These are phyloP conservation scores for Scaptomyza tumidula DNA, from an alignment of 2,888 invertebrate genomes.

Conservation along the genomic window DNA sequence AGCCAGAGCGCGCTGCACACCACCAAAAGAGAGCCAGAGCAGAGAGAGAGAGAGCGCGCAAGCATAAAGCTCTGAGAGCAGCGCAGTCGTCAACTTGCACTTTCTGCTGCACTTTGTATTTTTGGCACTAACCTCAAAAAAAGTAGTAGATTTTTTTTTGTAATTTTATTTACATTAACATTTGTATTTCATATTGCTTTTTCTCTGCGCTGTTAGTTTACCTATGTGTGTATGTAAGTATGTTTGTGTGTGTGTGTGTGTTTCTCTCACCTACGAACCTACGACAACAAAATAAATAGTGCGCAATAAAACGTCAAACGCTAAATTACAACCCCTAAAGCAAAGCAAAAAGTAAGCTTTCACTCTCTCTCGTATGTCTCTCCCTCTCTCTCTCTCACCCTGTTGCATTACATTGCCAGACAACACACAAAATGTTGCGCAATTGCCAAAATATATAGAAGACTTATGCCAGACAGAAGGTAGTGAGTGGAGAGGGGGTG, in stretches of 20 bases:
- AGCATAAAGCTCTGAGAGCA: constrained; percentile 47
- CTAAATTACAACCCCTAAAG: constrained; percentile 46
- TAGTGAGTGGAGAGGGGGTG: no score
- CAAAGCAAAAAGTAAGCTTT: constrained; percentile 17
- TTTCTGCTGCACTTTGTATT: constrained; percentile 60
- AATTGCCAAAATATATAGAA: constrained; percentile 56
- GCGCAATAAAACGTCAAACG: constrained; percentile 35
- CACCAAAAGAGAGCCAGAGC: constrained; percentile 15
- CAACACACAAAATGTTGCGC: constrained; percentile 65
- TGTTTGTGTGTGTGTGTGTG: not conserved
- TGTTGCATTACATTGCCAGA: constrained; percentile 26
- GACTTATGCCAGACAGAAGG: no score
- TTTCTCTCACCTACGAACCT: constrained; percentile 49
- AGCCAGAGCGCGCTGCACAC: constrained; percentile 24
- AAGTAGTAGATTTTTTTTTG: constrained; percentile 61
- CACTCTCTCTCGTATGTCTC: not conserved
- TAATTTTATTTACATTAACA: not conserved
- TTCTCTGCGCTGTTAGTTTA: not conserved
- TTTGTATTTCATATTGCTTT: no score
- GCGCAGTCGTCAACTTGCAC: constrained; percentile 63
- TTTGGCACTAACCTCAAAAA: constrained; percentile 41
- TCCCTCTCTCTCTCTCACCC: not conserved
- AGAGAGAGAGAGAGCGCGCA: constrained; percentile 33
- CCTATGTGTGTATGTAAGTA: not conserved
- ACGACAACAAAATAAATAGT: constrained; percentile 66